Evolutionary conservation across 2,797 vertebrate genomes (phyloP).

Genomic region (Neosilurus mollespiculum): DNA sequence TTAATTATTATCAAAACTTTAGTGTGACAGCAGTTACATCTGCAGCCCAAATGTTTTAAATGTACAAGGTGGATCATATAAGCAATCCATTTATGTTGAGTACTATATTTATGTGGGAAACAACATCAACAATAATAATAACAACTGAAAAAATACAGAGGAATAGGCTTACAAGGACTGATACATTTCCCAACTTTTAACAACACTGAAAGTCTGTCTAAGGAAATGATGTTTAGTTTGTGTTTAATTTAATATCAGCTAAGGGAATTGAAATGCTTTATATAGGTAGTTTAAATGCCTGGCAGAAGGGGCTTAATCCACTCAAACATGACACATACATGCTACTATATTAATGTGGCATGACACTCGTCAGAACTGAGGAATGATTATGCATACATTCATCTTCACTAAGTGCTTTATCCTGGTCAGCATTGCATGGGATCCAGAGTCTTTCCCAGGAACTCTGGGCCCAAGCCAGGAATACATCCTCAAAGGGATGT

Average conservation of each 20-base stretch:
- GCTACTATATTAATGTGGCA: neutral
- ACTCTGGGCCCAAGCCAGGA: neutral
- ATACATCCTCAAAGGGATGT: neutral
- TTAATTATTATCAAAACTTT: constrained; percentile 28
- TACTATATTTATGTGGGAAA: neutral
- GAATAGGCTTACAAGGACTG: neutral
- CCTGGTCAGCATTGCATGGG: neutral
- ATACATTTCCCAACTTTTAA: neutral
- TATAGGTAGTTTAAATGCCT: neutral
- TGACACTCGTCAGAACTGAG: neutral
- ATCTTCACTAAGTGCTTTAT: neutral
- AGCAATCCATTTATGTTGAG: neutral
- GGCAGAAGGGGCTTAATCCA: neutral
- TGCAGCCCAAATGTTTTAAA: neutral
- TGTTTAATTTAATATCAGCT: neutral
- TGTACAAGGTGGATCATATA: neutral
- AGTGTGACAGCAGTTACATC: constrained; percentile 8
- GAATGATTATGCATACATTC: constrained; percentile 15
- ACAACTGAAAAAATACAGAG: too few species aligned
- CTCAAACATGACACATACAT: neutral
- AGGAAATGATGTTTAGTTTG: neutral
- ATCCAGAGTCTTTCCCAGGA: neutral
- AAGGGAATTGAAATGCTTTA: neutral
- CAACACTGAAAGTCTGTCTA: neutral
- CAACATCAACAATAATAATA: too few species aligned